Percentiles rank a stretch among this genome's conserved stretches.
phyloP scores from a whole-genome alignment of 1,140 invertebrate species.

The Tetragnatha versicolor region DNA sequence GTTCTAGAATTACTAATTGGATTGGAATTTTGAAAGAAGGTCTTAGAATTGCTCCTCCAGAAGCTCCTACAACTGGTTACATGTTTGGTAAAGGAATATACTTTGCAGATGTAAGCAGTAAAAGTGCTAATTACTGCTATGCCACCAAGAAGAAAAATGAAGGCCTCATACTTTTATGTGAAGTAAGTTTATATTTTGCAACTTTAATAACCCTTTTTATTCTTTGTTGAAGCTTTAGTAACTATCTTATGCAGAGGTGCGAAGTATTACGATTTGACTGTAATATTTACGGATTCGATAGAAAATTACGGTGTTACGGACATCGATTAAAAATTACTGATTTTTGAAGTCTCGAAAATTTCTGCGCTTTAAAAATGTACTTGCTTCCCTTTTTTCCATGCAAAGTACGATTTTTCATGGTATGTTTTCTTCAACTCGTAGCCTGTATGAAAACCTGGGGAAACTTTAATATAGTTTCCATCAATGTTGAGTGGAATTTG shows the following conservation, averaged over 20 bases:
- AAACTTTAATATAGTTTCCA: too few species aligned
- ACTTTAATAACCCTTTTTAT: neutral
- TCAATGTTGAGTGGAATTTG: too few species aligned
- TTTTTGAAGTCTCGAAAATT: too few species aligned
- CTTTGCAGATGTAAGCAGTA: slow-evolving; percentile 72
- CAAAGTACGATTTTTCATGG: too few species aligned
- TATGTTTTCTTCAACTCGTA: too few species aligned
- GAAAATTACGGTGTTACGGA: too few species aligned
- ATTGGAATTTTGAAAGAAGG: slow-evolving; percentile 71
- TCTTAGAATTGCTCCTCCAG: slow-evolving; percentile 69
- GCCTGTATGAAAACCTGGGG: too few species aligned
- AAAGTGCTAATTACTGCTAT: slow-evolving; percentile 73
- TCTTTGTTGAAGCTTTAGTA: neutral
- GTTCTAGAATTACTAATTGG: slow-evolving; percentile 70
- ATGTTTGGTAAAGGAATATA: slow-evolving; percentile 71
- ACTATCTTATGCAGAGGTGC: neutral
- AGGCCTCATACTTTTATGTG: slow-evolving; percentile 69
- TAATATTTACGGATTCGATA: too few species aligned
- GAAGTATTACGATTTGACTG: too few species aligned
- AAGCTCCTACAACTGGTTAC: slow-evolving; percentile 68
- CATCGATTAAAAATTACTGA: too few species aligned
- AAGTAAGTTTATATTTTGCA: slow-evolving; percentile 66
- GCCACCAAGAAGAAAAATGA: slow-evolving; percentile 64
- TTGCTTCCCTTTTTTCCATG: too few species aligned
- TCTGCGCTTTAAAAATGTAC: too few species aligned